phyloP scores from a whole-genome alignment of 2,113 vertebrate genomes.

The Athene noctua region DNA sequence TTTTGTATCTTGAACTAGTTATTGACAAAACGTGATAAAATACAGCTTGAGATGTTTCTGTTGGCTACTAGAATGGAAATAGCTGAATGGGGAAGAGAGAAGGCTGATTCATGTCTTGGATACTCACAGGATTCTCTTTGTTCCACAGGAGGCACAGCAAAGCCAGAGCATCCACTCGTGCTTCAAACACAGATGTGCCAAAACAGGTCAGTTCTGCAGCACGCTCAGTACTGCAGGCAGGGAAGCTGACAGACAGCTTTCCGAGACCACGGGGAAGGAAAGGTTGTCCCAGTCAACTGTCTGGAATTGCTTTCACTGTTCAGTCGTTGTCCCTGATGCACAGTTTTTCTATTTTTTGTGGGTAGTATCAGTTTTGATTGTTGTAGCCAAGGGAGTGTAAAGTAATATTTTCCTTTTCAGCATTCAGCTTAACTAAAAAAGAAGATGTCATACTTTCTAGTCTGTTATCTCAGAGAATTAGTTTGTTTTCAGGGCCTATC shows the following conservation, averaged over 20 bases:
- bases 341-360: not conserved
- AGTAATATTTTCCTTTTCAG: not conserved
- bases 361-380: not conserved
- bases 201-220: slow-evolving; percentile 84
- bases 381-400: not conserved
- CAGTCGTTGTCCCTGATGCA: too few relatives aligned
- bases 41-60: not conserved
- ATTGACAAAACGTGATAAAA: not conserved
- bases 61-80: not conserved
- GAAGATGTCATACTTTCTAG: not conserved
- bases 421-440: not conserved
- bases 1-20: not conserved
- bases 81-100: not conserved
- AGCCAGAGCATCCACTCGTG: slow-evolving; percentile 76
- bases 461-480: not conserved
- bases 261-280: fast-evolving
- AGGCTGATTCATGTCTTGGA: not conserved
- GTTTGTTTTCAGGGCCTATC: not conserved
- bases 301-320: not conserved
- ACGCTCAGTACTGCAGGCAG: fast-evolving
- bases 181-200: slow-evolving; percentile 76
- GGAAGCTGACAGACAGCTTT: not conserved
- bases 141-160: slow-evolving; percentile 89
- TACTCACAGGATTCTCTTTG: slow-evolving; percentile 61
- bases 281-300: not conserved